phyloP scores from a whole-genome alignment of 2,797 vertebrate genomes.

The Scolopax rusticola region DNA sequence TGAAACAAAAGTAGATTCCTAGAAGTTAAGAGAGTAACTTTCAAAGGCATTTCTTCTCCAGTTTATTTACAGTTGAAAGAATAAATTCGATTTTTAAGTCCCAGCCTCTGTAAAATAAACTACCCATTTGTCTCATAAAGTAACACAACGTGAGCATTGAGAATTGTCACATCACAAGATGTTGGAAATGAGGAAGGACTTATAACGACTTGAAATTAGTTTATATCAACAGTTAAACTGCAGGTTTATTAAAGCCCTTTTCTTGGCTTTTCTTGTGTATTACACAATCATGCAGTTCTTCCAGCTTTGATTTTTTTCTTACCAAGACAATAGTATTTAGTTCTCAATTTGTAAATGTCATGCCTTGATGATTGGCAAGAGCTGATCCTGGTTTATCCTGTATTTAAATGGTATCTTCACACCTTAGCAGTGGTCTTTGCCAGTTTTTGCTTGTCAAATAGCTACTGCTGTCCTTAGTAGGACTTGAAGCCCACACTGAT shows the following conservation, averaged over 20 bases:
- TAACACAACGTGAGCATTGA: neutral
- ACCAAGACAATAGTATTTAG: neutral
- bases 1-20: neutral
- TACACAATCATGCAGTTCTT: neutral
- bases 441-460: neutral
- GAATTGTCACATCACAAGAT: neutral
- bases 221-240: neutral
- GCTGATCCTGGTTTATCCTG: neutral
- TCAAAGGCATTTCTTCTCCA: conserved; percentile 15
- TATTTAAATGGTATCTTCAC: neutral
- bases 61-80: conserved; percentile 23
- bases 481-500: neutral
- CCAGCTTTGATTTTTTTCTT: neutral
- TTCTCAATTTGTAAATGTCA: neutral
- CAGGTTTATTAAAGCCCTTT: neutral
- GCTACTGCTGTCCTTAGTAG: neutral
- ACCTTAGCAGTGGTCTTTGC: neutral
- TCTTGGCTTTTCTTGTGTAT: neutral
- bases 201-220: neutral
- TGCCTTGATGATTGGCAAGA: neutral
- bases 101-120: neutral
- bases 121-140: neutral
- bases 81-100: conserved; percentile 15
- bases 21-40: neutral
- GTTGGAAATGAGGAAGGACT: neutral